Evolutionary conservation across 2,797 vertebrate genomes (phyloP), one percentile per base, ranked within the genome.

Genomic region (Pempheris klunzingeri): DNA sequence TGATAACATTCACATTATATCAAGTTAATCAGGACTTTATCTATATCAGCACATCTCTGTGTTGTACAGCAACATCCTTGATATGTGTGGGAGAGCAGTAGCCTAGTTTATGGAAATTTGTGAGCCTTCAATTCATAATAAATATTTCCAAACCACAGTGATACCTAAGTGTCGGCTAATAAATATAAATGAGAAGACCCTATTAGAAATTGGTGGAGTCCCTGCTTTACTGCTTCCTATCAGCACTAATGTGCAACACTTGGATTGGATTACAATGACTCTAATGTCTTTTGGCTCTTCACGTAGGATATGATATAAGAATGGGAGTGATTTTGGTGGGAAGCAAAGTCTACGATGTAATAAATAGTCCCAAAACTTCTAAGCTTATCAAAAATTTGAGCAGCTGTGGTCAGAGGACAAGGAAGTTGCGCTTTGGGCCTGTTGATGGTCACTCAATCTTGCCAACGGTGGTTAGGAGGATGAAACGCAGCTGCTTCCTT

Each of bases 401-500:
- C 88, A 90, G 91, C 91, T 88, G 81, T 43, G 80, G 88, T 78
- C 54, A 60, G 58, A 41, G 34, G 82, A 82, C 60, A 39, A 60
- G 55, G 69, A 77, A 50, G 81, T 39, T 61, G 46, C 3, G 34
- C 82, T 34, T 32, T 44, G 74, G 86, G 71, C 74, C 47, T 4
- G 18, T 13, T 38, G 83, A 88, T 43, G 84, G 71, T 71, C 81
- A 65, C 74, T 87, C 69, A 44, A 38, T 71, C 83, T 66, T 86
- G 83, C 88, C 89, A 88, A 44, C 9, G 66, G 75, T 24, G 82
- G 85, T 86, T 78, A 83, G 8, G 53, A 85, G 84, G 89, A 93
- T 85, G 83, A 88, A 87, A 84, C 60, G 0, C 92, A 93, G 92
- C 89, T 91, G 90, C 88, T 87, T 76, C 71, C 72, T 74, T 70